A percentile compares a stretch with the other conserved stretches of the same genome.
Conservation (phyloP, 2,797 vertebrate species). For the Hephaestus fuliginosus region DNA sequence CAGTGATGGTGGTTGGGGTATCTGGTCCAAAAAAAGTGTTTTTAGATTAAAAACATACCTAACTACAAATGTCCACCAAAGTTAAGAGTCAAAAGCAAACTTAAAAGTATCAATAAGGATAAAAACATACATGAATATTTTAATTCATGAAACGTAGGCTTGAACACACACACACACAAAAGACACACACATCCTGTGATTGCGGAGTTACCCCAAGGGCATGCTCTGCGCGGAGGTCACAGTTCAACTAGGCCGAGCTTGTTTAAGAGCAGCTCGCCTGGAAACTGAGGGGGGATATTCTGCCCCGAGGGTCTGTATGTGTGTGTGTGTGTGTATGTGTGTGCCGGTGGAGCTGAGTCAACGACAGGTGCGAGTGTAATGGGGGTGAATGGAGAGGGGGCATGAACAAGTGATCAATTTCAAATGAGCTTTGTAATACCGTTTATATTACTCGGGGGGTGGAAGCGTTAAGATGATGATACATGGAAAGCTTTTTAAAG, state of each 20-base stretch:
- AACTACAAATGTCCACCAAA: slow-evolving; percentile 29
- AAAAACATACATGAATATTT: slow-evolving; percentile 52
- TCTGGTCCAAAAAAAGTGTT: slow-evolving; percentile 55
- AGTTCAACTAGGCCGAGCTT: slow-evolving; percentile 80
- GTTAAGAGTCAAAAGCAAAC: slow-evolving; percentile 23
- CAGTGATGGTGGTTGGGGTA: slow-evolving; percentile 25
- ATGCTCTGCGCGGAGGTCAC: slow-evolving; percentile 79
- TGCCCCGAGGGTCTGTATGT: slow-evolving; percentile 66
- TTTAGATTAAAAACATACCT: slow-evolving; percentile 60
- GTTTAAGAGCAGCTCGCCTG: slow-evolving; percentile 80
- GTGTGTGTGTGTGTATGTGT: slow-evolving; percentile 28
- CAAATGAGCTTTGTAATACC: slow-evolving; percentile 75
- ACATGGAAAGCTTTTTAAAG: slow-evolving; percentile 47
- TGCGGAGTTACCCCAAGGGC: slow-evolving; percentile 81
- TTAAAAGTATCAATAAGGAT: slow-evolving; percentile 28
- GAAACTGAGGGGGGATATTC: slow-evolving; percentile 66
- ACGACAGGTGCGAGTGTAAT: slow-evolving; percentile 80
- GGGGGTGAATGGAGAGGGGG: slow-evolving; percentile 45
- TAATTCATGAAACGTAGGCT: slow-evolving; percentile 50
- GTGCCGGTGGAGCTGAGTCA: slow-evolving; percentile 61
- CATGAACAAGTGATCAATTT: slow-evolving; percentile 76
- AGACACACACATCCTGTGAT: slow-evolving; percentile 65
- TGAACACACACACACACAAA: slow-evolving; percentile 35
- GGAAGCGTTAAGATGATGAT: slow-evolving; percentile 53
- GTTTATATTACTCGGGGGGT: slow-evolving; percentile 60